Conservation (phyloP, 2,888 invertebrate species). For the Hipparchia semele region DNA sequence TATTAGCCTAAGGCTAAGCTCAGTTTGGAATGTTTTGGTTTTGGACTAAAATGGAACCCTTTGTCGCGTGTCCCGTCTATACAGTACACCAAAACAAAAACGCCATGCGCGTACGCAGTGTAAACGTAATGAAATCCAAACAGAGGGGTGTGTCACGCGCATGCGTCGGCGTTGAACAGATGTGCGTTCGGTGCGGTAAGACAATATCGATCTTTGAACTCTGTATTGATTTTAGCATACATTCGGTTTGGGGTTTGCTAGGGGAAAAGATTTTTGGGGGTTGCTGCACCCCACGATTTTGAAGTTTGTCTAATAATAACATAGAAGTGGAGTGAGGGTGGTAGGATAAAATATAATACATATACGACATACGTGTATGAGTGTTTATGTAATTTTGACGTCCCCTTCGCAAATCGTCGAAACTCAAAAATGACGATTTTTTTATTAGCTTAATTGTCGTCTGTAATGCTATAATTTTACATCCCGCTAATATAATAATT, state of each 20-base stretch:
- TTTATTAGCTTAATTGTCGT: no score
- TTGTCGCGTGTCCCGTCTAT: constrained; percentile 11
- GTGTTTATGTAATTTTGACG: no score
- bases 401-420: no score
- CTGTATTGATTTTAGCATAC: constrained; percentile 63
- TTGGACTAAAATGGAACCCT: not conserved
- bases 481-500: no score
- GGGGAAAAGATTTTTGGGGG: constrained; percentile 36
- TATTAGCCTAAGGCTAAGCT: no score
- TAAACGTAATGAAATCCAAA: constrained; percentile 23
- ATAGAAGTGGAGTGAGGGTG: constrained; percentile 3
- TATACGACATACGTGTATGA: no score
- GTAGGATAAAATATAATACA: not conserved
- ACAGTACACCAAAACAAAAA: constrained; percentile 10
- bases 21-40: no score
- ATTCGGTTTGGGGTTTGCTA: constrained; percentile 57
- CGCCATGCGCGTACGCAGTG: not conserved
- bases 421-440: no score
- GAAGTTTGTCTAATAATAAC: constrained; percentile 17
- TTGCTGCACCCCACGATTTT: constrained; percentile 6
- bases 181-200: constrained; percentile 61
- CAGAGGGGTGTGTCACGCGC: constrained; percentile 21
- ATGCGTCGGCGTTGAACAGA: constrained; percentile 56
- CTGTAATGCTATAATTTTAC: no score
- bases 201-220: constrained; percentile 75